These are phyloP conservation scores for Amiota mariae DNA, from an alignment of 2,888 invertebrate species.

Conservation along the genomic window DNA sequence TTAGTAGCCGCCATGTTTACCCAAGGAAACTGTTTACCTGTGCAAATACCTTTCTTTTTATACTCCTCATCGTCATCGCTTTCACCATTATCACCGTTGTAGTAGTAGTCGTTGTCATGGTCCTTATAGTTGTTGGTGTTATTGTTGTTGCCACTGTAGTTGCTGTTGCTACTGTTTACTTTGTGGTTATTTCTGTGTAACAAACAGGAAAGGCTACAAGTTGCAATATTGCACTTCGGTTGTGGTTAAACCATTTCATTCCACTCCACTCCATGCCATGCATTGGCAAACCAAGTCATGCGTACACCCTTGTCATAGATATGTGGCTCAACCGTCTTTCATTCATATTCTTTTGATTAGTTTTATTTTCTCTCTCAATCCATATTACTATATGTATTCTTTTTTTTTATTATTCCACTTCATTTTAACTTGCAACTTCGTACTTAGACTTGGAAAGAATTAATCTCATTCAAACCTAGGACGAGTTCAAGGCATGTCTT, in stretches of 20 bases:
- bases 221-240: conserved; percentile 61
- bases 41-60: conserved; percentile 54
- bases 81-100: conserved; percentile 1
- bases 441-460: neutral
- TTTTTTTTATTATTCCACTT: conserved; percentile 3
- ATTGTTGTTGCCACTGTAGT: conserved; percentile 57
- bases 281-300: too few relatives aligned
- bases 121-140: conserved; percentile 21
- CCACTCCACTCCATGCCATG: too few relatives aligned
- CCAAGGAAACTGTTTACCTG: conserved; percentile 39
- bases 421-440: conserved; percentile 14
- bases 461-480: neutral
- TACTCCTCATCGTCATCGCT: conserved; percentile 19
- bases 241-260: conserved; percentile 23
- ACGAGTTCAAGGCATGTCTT: neutral
- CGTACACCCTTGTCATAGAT: too few relatives aligned
- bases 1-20: neutral
- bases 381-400: too few relatives aligned
- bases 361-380: conserved; percentile 1
- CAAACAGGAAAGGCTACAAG: conserved; percentile 52
- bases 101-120: neutral
- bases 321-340: conserved; percentile 3
- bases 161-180: conserved; percentile 54
- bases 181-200: conserved; percentile 61
- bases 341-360: conserved; percentile 9